Conservation (phyloP, 1,140 invertebrate genomes). For the Zophobas atratus region DNA sequence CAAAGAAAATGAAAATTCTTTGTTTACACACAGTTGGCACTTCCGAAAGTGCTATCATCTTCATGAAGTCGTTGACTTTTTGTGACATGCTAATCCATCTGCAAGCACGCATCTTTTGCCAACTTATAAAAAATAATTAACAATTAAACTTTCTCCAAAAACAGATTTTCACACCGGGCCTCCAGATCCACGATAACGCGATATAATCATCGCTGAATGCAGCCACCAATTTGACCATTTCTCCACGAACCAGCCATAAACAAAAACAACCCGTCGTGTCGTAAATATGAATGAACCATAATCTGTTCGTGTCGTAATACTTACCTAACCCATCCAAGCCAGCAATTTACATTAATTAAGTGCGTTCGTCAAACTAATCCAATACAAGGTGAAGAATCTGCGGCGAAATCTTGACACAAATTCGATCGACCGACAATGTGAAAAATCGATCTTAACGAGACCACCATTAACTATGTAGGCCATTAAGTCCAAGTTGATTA, state of each 20-base stretch:
- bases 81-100: slow-evolving; percentile 11
- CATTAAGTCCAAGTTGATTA: neutral
- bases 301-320: slow-evolving; percentile 14
- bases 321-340: slow-evolving; percentile 34
- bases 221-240: neutral
- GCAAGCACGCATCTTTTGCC: neutral
- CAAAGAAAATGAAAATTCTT: slow-evolving; percentile 1
- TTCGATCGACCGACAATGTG: slow-evolving; percentile 12
- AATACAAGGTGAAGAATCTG: slow-evolving; percentile 39
- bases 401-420: slow-evolving; percentile 35
- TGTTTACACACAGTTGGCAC: neutral
- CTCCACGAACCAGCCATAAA: slow-evolving; percentile 31
- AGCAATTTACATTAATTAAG: slow-evolving; percentile 36
- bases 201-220: neutral
- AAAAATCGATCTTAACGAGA: slow-evolving; percentile 23
- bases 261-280: slow-evolving; percentile 16
- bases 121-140: slow-evolving; percentile 1
- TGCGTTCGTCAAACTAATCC: slow-evolving; percentile 20
- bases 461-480: slow-evolving; percentile 8
- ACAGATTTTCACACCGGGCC: slow-evolving; percentile 1
- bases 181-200: neutral
- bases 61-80: slow-evolving; percentile 16
- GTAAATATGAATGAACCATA: slow-evolving; percentile 32
- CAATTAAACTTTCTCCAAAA: slow-evolving; percentile 26
- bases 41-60: neutral